Conservation (phyloP, 1,140 invertebrate species). For the Chymomyza costata region DNA sequence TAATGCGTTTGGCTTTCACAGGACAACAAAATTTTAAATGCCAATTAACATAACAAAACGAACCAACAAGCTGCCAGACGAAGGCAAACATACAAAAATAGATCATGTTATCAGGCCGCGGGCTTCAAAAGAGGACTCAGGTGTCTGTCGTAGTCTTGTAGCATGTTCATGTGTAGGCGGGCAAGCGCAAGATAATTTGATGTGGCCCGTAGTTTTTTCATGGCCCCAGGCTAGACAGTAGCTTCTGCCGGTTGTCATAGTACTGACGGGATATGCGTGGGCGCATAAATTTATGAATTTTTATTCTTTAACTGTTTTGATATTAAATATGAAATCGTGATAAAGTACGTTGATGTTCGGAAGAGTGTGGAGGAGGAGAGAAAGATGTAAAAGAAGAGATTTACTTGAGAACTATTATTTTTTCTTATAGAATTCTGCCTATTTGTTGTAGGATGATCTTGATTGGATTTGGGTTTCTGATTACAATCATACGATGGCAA, state of each 20-base stretch:
- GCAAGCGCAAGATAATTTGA: conserved; percentile 33
- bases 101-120: conserved; percentile 22
- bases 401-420: too few relatives aligned
- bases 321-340: conserved; percentile 62
- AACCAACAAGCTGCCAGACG: conserved; percentile 21
- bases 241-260: conserved; percentile 6
- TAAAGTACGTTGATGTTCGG: conserved; percentile 25
- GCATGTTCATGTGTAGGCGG: conserved; percentile 55
- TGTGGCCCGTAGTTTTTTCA: neutral
- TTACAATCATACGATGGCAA: too few relatives aligned
- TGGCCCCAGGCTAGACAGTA: conserved; percentile 4
- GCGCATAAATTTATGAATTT: conserved; percentile 68
- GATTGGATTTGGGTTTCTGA: too few relatives aligned
- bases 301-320: conserved; percentile 43
- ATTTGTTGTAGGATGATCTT: too few relatives aligned
- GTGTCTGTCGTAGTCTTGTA: too few relatives aligned
- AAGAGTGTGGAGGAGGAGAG: too few relatives aligned
- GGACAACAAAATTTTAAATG: conserved; percentile 38
- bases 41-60: conserved; percentile 68
- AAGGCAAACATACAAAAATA: conserved; percentile 1
- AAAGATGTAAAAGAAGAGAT: too few relatives aligned
- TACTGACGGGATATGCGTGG: conserved; percentile 38
- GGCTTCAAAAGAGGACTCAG: conserved; percentile 63
- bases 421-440: too few relatives aligned
- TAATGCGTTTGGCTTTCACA: too few relatives aligned